Evolutionary conservation across 2,113 vertebrate genomes (phyloP).

Genomic region (Cavia aperea): DNA sequence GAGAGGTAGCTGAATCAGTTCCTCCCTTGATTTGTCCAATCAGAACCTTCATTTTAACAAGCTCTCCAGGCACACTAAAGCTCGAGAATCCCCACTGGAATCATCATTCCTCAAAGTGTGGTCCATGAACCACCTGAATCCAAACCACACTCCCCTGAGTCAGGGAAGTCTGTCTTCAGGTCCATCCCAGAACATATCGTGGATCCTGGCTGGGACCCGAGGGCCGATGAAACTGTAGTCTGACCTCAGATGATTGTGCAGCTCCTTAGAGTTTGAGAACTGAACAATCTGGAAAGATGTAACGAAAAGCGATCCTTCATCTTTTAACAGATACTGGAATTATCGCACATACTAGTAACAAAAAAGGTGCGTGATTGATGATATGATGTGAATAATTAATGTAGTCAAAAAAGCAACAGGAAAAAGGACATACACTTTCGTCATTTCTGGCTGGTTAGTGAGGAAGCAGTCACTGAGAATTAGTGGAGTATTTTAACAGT

Average conservation of each 20-base stretch:
- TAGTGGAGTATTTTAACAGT: not conserved
- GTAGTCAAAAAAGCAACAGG: not conserved
- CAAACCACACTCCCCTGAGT: not conserved
- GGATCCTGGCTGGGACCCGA: not conserved
- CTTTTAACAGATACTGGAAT: not conserved
- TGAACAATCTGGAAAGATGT: not conserved
- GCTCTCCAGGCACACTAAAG: not conserved
- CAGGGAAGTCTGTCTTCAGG: not conserved
- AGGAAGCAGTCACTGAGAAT: not conserved
- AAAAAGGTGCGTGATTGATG: not conserved
- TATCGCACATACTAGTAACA: not conserved
- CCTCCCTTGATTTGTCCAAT: not conserved
- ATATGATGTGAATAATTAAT: not conserved
- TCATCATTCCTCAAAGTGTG: not conserved
- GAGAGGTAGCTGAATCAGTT: not conserved
- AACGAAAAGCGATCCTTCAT: not conserved
- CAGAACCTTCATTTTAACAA: constrained; percentile 25
- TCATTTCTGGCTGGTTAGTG: not conserved
- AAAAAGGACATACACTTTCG: not conserved
- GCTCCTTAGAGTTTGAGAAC: not conserved
- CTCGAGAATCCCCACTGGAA: not conserved
- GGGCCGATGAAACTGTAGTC: rapidly evolving
- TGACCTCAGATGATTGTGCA: not conserved
- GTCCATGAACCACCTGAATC: not conserved
- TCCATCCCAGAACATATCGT: not conserved